Evolutionary conservation across 2,888 invertebrate genomes (phyloP).

Genomic region (Adela reaumurella): DNA sequence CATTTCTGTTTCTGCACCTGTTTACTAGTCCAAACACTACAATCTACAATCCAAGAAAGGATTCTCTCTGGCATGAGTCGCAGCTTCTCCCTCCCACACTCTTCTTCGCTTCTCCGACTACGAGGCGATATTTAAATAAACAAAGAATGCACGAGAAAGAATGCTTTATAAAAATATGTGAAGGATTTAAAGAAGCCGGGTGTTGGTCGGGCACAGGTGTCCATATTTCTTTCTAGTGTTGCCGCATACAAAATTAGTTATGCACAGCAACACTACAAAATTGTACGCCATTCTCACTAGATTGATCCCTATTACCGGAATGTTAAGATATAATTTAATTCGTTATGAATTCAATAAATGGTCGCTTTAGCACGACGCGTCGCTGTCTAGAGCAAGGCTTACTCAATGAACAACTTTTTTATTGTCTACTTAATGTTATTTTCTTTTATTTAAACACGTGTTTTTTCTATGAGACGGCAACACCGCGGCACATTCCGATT

Average conservation of each 20-base stretch:
- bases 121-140: background rate
- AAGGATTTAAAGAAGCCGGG: constrained; percentile 29
- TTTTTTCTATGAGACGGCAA: constrained; percentile 26
- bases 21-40: too few species aligned
- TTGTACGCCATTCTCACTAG: background rate
- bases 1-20: too few species aligned
- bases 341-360: background rate
- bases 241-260: background rate
- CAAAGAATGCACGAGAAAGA: constrained; percentile 28
- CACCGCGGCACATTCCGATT: constrained; percentile 38
- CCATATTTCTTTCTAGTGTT: background rate
- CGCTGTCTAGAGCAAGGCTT: constrained; percentile 26
- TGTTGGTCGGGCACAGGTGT: background rate
- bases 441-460: constrained; percentile 46
- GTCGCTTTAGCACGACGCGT: constrained; percentile 6
- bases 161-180: constrained; percentile 46
- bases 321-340: background rate
- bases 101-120: too few species aligned
- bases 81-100: too few species aligned
- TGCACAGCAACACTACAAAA: background rate
- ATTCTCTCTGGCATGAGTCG: too few species aligned
- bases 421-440: constrained; percentile 45
- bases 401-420: constrained; percentile 37
- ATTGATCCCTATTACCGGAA: background rate
- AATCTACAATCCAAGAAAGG: too few species aligned